Percentiles rank a stretch among this genome's conserved stretches.
phyloP scores from a whole-genome alignment of 2,888 invertebrate genomes.

The Colletes collaris region DNA sequence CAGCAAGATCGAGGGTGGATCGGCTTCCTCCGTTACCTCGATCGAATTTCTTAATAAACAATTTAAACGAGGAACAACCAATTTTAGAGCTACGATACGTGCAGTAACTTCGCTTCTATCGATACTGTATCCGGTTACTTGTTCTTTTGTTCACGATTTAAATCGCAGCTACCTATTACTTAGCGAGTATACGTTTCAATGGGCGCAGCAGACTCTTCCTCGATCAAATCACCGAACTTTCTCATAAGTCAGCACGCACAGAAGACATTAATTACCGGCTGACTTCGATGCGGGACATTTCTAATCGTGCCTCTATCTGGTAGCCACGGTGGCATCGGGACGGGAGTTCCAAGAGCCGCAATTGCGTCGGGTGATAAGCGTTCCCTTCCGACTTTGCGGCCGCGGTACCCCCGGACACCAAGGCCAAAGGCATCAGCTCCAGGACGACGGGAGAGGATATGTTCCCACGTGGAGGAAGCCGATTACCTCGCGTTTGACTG shows the following conservation, averaged over 20 bases:
- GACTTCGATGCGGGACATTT: slow-evolving; percentile 45
- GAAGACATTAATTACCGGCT: slow-evolving; percentile 59
- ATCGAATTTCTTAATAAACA: slow-evolving; percentile 23
- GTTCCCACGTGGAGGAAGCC: slow-evolving; percentile 71
- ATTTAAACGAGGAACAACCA: neutral
- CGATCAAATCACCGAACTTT: slow-evolving; percentile 30
- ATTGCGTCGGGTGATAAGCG: slow-evolving; percentile 63
- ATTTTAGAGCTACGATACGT: too few relatives aligned
- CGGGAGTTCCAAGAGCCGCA: slow-evolving; percentile 38
- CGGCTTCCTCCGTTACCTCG: slow-evolving; percentile 15
- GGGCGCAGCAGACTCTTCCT: neutral
- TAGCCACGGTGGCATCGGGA: slow-evolving; percentile 38
- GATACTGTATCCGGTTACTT: too few relatives aligned
- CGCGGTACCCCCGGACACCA: slow-evolving; percentile 33
- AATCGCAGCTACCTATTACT: neutral
- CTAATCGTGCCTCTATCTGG: slow-evolving; percentile 63
- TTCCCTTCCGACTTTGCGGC: slow-evolving; percentile 55
- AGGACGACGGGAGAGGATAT: slow-evolving; percentile 63
- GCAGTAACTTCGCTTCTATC: too few relatives aligned
- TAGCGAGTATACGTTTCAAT: neutral
- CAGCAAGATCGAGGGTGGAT: slow-evolving; percentile 40
- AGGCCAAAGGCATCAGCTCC: slow-evolving; percentile 65
- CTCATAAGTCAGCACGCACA: slow-evolving; percentile 30
- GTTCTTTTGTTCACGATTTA: too few relatives aligned
- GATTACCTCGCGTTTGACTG: slow-evolving; percentile 52